These are phyloP conservation scores for Cebus imitator DNA, from an alignment of 2,113 vertebrate species.

Conservation along the genomic window DNA sequence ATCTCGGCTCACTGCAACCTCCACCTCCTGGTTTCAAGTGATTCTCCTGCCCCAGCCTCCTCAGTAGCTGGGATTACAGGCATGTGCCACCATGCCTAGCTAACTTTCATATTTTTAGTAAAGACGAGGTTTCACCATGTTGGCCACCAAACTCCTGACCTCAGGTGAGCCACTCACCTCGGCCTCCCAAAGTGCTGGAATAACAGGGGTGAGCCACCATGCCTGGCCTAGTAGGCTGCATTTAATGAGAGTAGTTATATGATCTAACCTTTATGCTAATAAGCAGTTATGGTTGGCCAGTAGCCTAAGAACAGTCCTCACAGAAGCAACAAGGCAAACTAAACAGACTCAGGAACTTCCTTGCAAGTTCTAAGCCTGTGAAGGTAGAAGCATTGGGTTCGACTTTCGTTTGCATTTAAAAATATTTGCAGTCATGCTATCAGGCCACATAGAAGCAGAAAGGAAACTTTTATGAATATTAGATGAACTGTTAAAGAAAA, in stretches of 20 bases:
- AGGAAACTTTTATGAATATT: conserved; percentile 1
- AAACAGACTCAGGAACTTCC: background rate
- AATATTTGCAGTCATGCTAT: background rate
- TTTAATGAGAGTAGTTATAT: background rate
- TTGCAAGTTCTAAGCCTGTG: background rate
- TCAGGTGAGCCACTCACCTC: too few species aligned
- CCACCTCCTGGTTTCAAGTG: too few species aligned
- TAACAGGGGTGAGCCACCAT: too few species aligned
- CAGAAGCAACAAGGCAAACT: background rate
- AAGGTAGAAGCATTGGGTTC: background rate
- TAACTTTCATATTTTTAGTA: too few species aligned
- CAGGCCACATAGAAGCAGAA: background rate
- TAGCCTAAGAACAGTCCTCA: background rate
- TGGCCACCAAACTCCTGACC: too few species aligned
- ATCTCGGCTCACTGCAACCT: too few species aligned
- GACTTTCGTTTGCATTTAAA: background rate
- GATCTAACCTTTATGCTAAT: background rate
- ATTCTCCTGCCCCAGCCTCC: too few species aligned
- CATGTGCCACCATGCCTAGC: too few species aligned
- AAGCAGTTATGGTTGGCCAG: background rate
- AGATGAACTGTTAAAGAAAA: conserved; percentile 47
- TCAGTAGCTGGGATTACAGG: too few species aligned
- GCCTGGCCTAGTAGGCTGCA: background rate
- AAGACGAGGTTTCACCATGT: too few species aligned
- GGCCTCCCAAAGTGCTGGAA: too few species aligned